Percentiles rank a stretch among this genome's conserved stretches.
These are phyloP conservation scores for Mormyrus hasselquistii DNA, from an alignment of 2,797 vertebrate species.

Conservation along the genomic window DNA sequence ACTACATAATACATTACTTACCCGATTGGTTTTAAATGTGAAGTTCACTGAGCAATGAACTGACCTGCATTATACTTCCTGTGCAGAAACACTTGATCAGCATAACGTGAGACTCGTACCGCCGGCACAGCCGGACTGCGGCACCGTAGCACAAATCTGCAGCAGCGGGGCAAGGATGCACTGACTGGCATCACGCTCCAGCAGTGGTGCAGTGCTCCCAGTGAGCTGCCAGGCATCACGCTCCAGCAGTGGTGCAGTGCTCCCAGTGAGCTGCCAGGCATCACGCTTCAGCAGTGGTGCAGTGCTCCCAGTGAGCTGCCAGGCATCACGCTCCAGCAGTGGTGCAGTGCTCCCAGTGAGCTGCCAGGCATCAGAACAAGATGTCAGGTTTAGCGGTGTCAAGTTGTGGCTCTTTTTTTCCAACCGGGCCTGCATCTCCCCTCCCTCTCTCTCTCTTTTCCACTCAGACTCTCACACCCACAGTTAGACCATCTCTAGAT, in stretches of 20 bases:
- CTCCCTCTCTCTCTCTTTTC: background rate
- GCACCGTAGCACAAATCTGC: background rate
- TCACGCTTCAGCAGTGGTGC: background rate
- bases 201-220: background rate
- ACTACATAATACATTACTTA: background rate
- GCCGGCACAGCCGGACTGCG: background rate
- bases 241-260: background rate
- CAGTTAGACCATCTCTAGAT: constrained; percentile 14
- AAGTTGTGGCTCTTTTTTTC: background rate
- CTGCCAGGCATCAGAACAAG: background rate
- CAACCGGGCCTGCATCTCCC: background rate
- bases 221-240: background rate
- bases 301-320: background rate
- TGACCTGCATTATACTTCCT: background rate
- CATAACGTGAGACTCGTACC: background rate
- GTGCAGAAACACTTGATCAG: background rate
- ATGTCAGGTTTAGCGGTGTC: background rate
- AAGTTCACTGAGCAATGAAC: background rate
- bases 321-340: background rate
- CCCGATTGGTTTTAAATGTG: background rate
- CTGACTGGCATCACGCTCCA: background rate
- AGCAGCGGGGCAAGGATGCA: background rate
- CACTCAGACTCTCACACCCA: constrained; percentile 7
- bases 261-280: background rate
- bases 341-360: background rate